phyloP scores from a whole-genome alignment of 2,797 vertebrate species.

The Paramormyrops hopkinsi region DNA sequence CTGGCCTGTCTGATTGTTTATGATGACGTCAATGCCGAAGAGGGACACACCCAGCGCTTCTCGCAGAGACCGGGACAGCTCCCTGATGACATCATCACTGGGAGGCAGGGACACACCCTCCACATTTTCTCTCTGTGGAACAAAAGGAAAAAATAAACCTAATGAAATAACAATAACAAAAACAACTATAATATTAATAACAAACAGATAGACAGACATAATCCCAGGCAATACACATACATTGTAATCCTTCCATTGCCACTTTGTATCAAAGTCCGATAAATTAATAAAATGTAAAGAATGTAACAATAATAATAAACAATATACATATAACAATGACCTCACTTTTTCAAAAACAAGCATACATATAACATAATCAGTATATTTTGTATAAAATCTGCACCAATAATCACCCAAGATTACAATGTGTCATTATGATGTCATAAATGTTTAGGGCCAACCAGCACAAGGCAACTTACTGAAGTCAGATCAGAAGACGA shows the following conservation, averaged over 20 bases:
- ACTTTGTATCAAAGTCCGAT: background rate
- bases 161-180: background rate
- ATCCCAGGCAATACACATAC: background rate
- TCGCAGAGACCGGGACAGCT: slow-evolving; percentile 78
- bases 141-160: slow-evolving; percentile 9
- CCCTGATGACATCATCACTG: slow-evolving; percentile 84
- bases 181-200: background rate
- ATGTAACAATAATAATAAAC: background rate
- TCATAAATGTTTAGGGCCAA: background rate
- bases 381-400: background rate
- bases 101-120: slow-evolving; percentile 86
- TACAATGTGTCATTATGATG: background rate
- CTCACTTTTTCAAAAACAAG: background rate
- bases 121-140: slow-evolving; percentile 80
- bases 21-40: slow-evolving; percentile 96
- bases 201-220: background rate
- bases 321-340: background rate
- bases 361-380: slow-evolving; percentile 9
- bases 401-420: background rate
- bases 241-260: background rate
- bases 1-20: slow-evolving; percentile 94
- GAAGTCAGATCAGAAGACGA: slow-evolving; percentile 90
- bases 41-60: slow-evolving; percentile 86
- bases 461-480: slow-evolving; percentile 60
- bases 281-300: background rate